Percentiles rank a stretch among this genome's conserved stretches.
phyloP scores from a whole-genome alignment of 2,113 vertebrate genomes.

The Rhagologus leucostigma region DNA sequence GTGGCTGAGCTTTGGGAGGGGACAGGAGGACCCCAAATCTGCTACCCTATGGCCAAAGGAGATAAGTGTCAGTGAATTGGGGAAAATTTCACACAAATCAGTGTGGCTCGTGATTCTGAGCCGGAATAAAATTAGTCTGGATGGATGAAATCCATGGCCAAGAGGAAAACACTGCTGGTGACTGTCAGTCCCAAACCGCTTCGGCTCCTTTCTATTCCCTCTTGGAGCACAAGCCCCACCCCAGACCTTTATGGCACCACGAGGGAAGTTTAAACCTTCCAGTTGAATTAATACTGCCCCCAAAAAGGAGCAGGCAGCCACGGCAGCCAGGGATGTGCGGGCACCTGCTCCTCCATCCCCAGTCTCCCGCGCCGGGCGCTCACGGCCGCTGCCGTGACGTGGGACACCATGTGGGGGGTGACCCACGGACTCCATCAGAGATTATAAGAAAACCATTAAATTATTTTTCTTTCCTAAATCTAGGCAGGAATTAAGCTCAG shows the following conservation, averaged over 20 bases:
- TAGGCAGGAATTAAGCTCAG: background rate
- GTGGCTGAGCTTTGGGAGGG: background rate
- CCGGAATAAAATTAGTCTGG: background rate
- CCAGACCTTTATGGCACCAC: accelerated
- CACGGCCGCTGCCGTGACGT: accelerated
- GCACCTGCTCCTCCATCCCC: background rate
- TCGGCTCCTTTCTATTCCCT: accelerated
- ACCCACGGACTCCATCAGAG: background rate
- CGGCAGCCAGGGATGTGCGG: accelerated
- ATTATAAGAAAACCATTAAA: background rate
- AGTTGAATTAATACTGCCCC: background rate
- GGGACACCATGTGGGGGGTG: background rate
- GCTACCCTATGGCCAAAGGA: background rate
- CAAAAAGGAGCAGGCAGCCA: background rate
- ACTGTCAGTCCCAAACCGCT: background rate
- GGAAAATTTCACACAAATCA: background rate
- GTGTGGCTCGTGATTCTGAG: accelerated
- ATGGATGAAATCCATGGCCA: background rate
- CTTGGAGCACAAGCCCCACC: background rate
- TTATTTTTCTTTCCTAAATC: background rate
- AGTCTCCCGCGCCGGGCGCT: background rate
- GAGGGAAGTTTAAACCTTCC: background rate
- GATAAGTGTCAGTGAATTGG: background rate
- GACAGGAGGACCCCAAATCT: background rate
- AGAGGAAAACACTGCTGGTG: accelerated